Evolutionary conservation across 2,113 vertebrate genomes (phyloP), one percentile per base, ranked within the genome.

Genomic region (Epinephelus cyanopodus): DNA sequence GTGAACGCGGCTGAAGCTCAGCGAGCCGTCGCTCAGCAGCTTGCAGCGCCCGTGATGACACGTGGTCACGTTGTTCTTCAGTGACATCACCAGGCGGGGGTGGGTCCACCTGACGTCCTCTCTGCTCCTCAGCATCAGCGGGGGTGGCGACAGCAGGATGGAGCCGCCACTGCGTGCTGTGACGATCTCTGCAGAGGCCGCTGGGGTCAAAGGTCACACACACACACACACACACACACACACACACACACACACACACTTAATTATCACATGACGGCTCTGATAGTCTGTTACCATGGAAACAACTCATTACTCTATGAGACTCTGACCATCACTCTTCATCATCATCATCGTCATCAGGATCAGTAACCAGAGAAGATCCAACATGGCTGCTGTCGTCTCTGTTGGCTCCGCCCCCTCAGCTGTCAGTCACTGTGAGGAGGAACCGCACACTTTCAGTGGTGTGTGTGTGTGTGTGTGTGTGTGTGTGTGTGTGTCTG

Each of bases 101-200:
- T 84, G 63, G 2, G 78, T 84, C 90, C 90, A 91, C 19, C 81
- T 69, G 71, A 82, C 0, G 1, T 89, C 81, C 1, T 2, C 1
- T 0, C 0, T 0, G 0, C 0, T 2, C 0, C 0, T 1, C 4
- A 5, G 0, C 19, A 0, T 12, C 2, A 0, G 13, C n/a, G 19
- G 57, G 47, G 17, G 21, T 0, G 71, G 8, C 0, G 4, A 0
- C 72, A 91, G 33, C 71, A 60, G 8, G 1, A 75, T 37, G 0
- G 13, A 13, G 0, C 21, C 29, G 0, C 78, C 87, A 0, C 29
- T 65, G 1, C 0, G 52, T 1, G 17, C 57, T 0, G 1, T 69
- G 62, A 79, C 4, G 23, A 3, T 0, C 11, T 74, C 29, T 37
- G 1, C 8, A 21, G 52, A 17, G 11, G 9, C 29, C 3, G 62